These are phyloP conservation scores for Perodicticus potto DNA, from an alignment of 2,797 vertebrate species.

Conservation along the genomic window DNA sequence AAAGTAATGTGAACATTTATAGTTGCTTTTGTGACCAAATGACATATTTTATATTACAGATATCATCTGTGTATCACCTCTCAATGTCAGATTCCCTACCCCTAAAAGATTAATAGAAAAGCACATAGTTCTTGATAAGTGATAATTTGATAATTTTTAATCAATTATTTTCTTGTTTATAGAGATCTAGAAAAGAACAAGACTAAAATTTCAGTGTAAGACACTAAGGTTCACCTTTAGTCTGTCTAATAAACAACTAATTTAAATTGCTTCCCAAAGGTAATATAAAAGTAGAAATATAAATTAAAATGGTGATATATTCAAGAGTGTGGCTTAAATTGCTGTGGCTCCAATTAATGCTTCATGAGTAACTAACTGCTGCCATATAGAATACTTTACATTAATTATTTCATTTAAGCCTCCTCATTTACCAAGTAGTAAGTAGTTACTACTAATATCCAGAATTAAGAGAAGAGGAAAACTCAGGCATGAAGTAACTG, in stretches of 20 bases:
- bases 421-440: neutral
- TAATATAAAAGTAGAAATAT: conserved; percentile 25
- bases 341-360: neutral
- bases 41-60: neutral
- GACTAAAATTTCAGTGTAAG: conserved; percentile 37
- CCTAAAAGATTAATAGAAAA: conserved; percentile 50
- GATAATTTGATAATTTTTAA: conserved; percentile 10
- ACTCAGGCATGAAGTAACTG: neutral
- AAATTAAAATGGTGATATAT: conserved; percentile 46
- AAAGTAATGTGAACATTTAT: conserved; percentile 32
- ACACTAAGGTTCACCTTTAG: neutral
- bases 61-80: neutral
- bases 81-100: neutral
- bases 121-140: conserved; percentile 1
- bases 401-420: conserved; percentile 43
- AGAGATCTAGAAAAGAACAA: conserved; percentile 11
- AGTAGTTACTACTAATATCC: neutral
- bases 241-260: neutral
- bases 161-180: conserved; percentile 42
- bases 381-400: neutral
- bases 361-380: conserved; percentile 26
- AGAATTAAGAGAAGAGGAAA: neutral
- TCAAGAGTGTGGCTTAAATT: conserved; percentile 27
- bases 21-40: conserved; percentile 20
- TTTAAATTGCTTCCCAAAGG: conserved; percentile 6